Percentiles rank a stretch among this genome's conserved stretches.
Conservation (phyloP, 2,888 invertebrate genomes). For the Steinernema carpocapsae region DNA sequence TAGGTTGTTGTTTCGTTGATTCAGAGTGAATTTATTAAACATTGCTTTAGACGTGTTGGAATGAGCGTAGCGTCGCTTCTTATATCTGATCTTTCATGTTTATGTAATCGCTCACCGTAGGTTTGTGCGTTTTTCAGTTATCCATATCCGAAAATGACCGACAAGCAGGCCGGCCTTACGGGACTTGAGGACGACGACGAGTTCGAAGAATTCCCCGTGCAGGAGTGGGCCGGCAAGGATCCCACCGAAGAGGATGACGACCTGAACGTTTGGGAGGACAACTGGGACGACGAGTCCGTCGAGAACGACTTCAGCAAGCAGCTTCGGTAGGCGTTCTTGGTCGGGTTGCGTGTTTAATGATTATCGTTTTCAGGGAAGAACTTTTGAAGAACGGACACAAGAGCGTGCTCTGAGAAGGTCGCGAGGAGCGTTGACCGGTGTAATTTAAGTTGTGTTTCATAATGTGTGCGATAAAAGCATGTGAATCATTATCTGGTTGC, state of each 20-base stretch:
- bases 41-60: background rate
- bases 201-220: slow-evolving; percentile 98
- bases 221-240: slow-evolving; percentile 79
- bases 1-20: slow-evolving; percentile 1
- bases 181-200: slow-evolving; percentile 90
- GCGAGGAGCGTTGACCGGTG: background rate
- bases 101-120: background rate
- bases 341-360: background rate
- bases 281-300: slow-evolving; percentile 98
- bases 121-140: background rate
- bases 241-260: slow-evolving; percentile 74
- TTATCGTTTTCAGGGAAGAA: slow-evolving; percentile 47
- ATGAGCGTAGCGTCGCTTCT: slow-evolving; percentile 10
- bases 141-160: slow-evolving; percentile 32
- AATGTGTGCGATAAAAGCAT: background rate
- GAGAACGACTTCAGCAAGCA: slow-evolving; percentile 98
- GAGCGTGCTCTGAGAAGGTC: slow-evolving; percentile 26
- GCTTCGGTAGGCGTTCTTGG: slow-evolving; percentile 75
- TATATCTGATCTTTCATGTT: background rate
- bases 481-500: background rate
- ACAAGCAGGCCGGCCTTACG: slow-evolving; percentile 25
- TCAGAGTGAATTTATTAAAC: background rate
- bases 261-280: slow-evolving; percentile 98
- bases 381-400: slow-evolving; percentile 51
- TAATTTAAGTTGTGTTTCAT: slow-evolving; percentile 1